Percentiles rank a stretch among this genome's conserved stretches.
phyloP scores from a whole-genome alignment of 2,888 invertebrate species.

The Heliconius charithonia region DNA sequence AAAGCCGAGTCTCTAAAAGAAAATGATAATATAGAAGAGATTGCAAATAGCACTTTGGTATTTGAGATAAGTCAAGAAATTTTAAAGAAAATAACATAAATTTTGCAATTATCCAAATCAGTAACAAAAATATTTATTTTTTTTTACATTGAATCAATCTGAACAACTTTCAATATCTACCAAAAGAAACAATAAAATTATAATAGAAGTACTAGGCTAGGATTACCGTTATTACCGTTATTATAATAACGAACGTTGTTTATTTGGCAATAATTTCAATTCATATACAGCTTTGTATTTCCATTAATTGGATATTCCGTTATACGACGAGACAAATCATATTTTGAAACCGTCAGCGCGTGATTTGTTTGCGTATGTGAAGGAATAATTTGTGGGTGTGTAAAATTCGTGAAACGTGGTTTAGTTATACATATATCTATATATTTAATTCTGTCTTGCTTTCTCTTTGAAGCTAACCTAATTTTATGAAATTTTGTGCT shows the following conservation, averaged over 20 bases:
- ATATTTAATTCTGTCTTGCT: no score
- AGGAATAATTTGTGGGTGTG: conserved; percentile 27
- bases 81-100: neutral
- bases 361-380: conserved; percentile 38
- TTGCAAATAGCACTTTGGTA: neutral
- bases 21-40: neutral
- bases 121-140: neutral
- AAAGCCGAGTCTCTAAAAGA: neutral
- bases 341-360: conserved; percentile 32
- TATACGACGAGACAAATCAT: conserved; percentile 37
- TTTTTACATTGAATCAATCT: neutral
- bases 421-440: neutral
- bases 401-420: neutral
- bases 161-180: neutral
- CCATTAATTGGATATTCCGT: conserved; percentile 36
- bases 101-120: no score
- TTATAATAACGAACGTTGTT: conserved; percentile 19
- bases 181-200: neutral
- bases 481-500: no score
- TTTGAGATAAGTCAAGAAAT: neutral
- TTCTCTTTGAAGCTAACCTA: no score
- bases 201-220: neutral
- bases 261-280: conserved; percentile 23
- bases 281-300: conserved; percentile 27
- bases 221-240: conserved; percentile 6